Evolutionary conservation across 2,797 vertebrate genomes (phyloP), one percentile per base, ranked within the genome.

Genomic region (Pangasius krempfi): DNA sequence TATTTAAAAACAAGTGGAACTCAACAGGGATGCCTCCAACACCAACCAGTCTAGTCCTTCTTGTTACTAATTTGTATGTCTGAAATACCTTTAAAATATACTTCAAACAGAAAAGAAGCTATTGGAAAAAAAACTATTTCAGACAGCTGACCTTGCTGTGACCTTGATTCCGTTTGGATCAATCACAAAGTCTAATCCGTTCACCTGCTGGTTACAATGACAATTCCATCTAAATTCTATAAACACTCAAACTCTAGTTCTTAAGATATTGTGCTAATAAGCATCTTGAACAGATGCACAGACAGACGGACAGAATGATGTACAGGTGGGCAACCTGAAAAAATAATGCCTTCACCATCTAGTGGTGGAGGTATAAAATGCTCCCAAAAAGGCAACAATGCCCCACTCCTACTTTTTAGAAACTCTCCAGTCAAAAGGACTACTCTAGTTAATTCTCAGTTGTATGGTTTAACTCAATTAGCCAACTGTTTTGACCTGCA

Each of bases 401-500:
- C n/a, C 33, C 50, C 60, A 78, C 73, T 78, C 52, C 68, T 68
- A 70, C 60, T 88, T 68, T 87, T 66, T 60, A 44, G 25, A 72
- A 72, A 86, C 37, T 64, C 9, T 54, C 50, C 30, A 82, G 58
- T 75, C 81, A 66, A 88, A 88, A 44, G 40, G 33, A 56, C 60
- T 73, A 8, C 14, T 50, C 80, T n/a, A 60, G 60, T 85, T 87
- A 87, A 84, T 70, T 68, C 62, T 84, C 72, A 87, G 18, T 68
- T 68, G 70, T 87, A 64, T 87, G 50, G 90, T 90, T 88, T 87
- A 90, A 88, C 54, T 91, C 84, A 88, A 92, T 92, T 58, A 90
- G 91, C 89, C 70, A 62, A 83, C 78, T 89, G 86, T 89, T 93
- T 92, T 87, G 54, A 79, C 89, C 87, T 86, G 87, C 84, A 90